Base-by-base conservation (phyloP, 2,888 invertebrate species). In the Orthosia gracilis region DNA sequence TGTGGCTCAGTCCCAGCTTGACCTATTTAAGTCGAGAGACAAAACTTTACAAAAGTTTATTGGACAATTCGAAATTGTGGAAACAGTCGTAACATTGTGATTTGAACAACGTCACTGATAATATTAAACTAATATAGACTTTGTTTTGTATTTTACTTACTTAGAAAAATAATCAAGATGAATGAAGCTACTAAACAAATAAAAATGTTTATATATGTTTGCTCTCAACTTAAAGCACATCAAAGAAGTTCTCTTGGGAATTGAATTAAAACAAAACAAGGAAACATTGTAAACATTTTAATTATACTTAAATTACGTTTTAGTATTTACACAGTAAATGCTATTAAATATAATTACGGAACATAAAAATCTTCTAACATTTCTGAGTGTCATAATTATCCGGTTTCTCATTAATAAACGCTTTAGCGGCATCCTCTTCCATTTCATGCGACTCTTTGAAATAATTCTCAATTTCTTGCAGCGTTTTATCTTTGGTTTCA, bases 401-500 rank as follows among this genome's bases (percentile, higher is more conserved):
- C 55, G 69, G 63, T 75, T 73, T 76, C 66, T 82, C 70, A 69
- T 82, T 76, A 81, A 90, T 87, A 74, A 90, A 85, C 71, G 85
- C 86, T 81, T 86, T 85, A 55, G 64, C 62, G 11, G 68, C 65
- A 78, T 81, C 83, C 66, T 85, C 85, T 66, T 73, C 73, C 47
- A 78, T 67, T 76, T 87, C 86, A 59, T 80, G 70, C 21, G 77
- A 73, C 18, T 88, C 87, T 69, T 86, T 88, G 67, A 91, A 91
- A 86, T 85, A 91, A 75, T 84, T 84, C 76, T 92, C 91, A 69
- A 92, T 92, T 84, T 92, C 91, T 85, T 89, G 87, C 64, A 91
- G 66, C 26, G 91, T 90, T 84, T 91, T 92, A 75, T 92, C 92
- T 87, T 92, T 92, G 13, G 91, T 91, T 87, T 91, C 91, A 52